Conservation (phyloP, 1,140 invertebrate genomes). For the Asobara japonica region DNA sequence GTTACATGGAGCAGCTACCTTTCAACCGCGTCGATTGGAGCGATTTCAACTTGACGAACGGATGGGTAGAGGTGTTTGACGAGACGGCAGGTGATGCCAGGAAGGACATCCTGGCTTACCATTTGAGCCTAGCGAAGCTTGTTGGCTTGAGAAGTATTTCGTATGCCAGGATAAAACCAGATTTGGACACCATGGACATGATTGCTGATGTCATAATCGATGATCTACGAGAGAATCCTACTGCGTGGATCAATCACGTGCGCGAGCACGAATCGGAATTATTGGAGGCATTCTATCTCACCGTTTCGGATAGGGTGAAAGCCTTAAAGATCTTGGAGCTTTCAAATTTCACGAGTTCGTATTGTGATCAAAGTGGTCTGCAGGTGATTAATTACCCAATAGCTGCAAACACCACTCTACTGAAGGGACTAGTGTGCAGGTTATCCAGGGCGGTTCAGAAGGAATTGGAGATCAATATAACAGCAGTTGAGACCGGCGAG, state of each 20-base stretch:
- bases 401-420: constrained; percentile 47
- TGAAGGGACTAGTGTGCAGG: constrained; percentile 54
- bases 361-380: constrained; percentile 44
- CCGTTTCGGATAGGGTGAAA: constrained; percentile 51
- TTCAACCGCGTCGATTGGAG: constrained; percentile 41
- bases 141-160: constrained; percentile 47
- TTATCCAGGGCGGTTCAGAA: constrained; percentile 46
- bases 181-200: constrained; percentile 53
- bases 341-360: constrained; percentile 52
- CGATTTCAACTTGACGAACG: constrained; percentile 41
- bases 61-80: constrained; percentile 48
- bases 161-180: constrained; percentile 45
- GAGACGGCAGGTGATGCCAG: constrained; percentile 47
- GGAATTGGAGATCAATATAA: constrained; percentile 48
- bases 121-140: constrained; percentile 52
- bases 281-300: constrained; percentile 59
- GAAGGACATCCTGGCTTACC: constrained; percentile 51
- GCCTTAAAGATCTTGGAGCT: constrained; percentile 54
- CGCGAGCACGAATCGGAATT: constrained; percentile 46
- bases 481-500: constrained; percentile 34
- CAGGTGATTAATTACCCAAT: constrained; percentile 52
- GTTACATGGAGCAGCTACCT: constrained; percentile 44
- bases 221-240: constrained; percentile 45
- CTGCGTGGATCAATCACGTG: constrained; percentile 51
- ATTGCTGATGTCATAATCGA: constrained; percentile 45